phyloP scores from a whole-genome alignment of 2,888 invertebrate genomes.

The Microdon myrmicae region DNA sequence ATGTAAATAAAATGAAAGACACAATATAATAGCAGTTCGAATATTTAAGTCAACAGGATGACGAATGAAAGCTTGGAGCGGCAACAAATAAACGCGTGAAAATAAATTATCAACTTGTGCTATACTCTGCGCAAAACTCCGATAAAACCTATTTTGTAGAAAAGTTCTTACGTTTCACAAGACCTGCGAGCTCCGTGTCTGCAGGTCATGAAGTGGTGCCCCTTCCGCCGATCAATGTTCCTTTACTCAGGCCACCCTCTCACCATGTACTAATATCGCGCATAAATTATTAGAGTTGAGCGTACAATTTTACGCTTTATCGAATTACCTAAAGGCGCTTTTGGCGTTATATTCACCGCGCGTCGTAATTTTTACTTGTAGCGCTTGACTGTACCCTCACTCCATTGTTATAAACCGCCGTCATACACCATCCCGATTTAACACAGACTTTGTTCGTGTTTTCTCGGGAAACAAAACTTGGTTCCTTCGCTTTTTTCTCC shows the following conservation, averaged over 20 bases:
- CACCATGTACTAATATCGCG: conserved; percentile 8
- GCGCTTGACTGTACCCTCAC: conserved; percentile 12
- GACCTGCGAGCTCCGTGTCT: background rate
- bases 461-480: background rate
- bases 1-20: conserved; percentile 3
- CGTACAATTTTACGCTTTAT: conserved; percentile 65
- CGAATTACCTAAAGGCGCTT: conserved; percentile 63
- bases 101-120: conserved; percentile 52
- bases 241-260: background rate
- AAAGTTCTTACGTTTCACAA: conserved; percentile 43
- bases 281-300: conserved; percentile 56
- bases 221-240: background rate
- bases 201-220: too few species aligned
- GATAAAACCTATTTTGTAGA: conserved; percentile 43
- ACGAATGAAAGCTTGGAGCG: background rate
- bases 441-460: background rate
- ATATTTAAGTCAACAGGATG: too few species aligned
- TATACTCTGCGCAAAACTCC: conserved; percentile 41
- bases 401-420: conserved; percentile 3
- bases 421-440: background rate
- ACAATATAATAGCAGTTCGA: too few species aligned
- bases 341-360: conserved; percentile 43
- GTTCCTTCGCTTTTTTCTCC: background rate
- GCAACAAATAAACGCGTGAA: conserved; percentile 18
- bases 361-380: conserved; percentile 48